phyloP scores from a whole-genome alignment of 30 jellyfish, hydroid and myxozoan genomes.

The Pelagia noctiluca region DNA sequence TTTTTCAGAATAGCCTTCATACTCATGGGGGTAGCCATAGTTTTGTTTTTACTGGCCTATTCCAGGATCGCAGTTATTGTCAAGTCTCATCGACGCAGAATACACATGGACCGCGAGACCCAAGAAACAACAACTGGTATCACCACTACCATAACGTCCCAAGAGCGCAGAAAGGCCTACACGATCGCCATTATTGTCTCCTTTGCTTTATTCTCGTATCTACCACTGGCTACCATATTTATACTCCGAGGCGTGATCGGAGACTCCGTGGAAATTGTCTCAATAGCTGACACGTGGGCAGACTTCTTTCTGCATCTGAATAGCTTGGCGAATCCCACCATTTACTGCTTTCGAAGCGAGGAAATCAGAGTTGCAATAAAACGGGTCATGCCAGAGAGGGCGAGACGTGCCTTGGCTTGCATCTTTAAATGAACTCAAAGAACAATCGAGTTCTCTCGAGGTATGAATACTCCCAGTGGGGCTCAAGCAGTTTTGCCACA shows the following conservation, averaged over 20 bases:
- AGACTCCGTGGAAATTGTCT: constrained; percentile 40
- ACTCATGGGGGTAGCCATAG: constrained; percentile 55
- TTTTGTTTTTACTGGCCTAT: constrained; percentile 27
- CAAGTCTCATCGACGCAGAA: constrained; percentile 48
- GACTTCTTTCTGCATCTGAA: constrained; percentile 53
- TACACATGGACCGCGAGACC: not conserved
- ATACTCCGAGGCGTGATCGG: constrained; percentile 65
- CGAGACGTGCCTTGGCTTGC: not conserved
- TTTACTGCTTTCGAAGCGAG: constrained; percentile 59
- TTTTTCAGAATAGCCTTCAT: constrained; percentile 36
- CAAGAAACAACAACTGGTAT: constrained; percentile 5
- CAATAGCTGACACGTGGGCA: constrained; percentile 73
- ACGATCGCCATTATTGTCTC: constrained; percentile 52
- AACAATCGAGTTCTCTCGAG: too few species aligned
- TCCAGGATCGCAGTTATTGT: constrained; percentile 38
- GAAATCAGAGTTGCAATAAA: constrained; percentile 38
- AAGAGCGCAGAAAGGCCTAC: constrained; percentile 59
- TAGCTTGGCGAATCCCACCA: constrained; percentile 45
- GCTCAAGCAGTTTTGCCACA: too few species aligned
- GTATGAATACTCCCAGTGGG: too few species aligned
- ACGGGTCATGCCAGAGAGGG: constrained; percentile 29
- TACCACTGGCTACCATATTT: constrained; percentile 61
- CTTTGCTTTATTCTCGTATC: constrained; percentile 47
- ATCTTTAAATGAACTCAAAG: too few species aligned
- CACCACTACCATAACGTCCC: constrained; percentile 3